Percentiles rank a stretch among this genome's conserved stretches.
phyloP scores from a whole-genome alignment of 2,113 vertebrate species.

The Cynoglossus semilaevis region DNA sequence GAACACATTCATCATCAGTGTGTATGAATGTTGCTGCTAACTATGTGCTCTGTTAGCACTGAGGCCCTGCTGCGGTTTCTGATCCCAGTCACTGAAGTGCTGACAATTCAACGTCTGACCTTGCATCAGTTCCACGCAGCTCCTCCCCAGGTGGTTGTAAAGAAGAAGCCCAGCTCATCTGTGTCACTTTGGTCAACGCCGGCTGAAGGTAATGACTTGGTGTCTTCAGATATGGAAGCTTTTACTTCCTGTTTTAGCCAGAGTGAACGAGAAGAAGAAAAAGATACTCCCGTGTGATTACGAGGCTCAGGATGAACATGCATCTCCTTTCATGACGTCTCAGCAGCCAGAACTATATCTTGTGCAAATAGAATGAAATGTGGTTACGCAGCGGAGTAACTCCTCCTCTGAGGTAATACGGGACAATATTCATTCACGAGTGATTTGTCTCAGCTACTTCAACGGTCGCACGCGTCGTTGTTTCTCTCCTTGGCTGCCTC shows the following conservation, averaged over 20 bases:
- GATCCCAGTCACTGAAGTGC: slow-evolving; percentile 6
- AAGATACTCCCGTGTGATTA: too few relatives aligned
- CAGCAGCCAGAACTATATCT: too few relatives aligned
- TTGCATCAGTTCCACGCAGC: slow-evolving; percentile 20
- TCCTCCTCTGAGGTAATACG: too few relatives aligned
- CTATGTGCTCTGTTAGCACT: slow-evolving; percentile 23
- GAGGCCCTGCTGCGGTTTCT: slow-evolving; percentile 11
- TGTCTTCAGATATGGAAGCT: neutral
- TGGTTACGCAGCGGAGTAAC: too few relatives aligned
- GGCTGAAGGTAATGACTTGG: slow-evolving; percentile 12
- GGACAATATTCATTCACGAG: too few relatives aligned
- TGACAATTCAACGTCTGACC: slow-evolving; percentile 38
- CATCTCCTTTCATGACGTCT: too few relatives aligned
- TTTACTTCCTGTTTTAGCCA: neutral
- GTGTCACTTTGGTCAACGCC: slow-evolving; percentile 32
- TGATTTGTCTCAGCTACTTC: too few relatives aligned
- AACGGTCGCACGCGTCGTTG: too few relatives aligned
- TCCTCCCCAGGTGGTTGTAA: slow-evolving; percentile 25
- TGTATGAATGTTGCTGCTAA: slow-evolving; percentile 7
- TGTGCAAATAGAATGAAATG: too few relatives aligned
- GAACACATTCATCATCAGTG: neutral
- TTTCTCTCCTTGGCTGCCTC: neutral
- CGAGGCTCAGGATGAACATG: neutral
- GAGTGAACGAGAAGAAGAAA: too few relatives aligned
- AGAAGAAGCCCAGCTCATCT: slow-evolving; percentile 26